Conservation (phyloP, 2,888 invertebrate genomes). For the Lypha dubia region DNA sequence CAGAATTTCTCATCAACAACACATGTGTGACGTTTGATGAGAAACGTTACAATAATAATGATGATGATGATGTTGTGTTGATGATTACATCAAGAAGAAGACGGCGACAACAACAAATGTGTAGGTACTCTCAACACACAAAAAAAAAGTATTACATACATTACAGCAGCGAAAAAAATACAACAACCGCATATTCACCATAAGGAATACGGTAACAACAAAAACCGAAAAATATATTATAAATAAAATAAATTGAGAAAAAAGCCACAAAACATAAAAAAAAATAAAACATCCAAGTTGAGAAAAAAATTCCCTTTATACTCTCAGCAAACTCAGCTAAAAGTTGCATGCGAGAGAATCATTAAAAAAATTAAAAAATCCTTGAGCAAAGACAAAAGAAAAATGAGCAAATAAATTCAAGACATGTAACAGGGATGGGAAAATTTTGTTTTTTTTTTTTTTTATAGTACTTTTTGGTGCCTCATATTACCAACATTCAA, state of each 20-base stretch:
- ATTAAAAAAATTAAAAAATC: conserved; percentile 48
- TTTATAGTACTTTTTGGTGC: too few relatives aligned
- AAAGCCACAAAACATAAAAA: conserved; percentile 32
- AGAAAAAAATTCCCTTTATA: conserved; percentile 48
- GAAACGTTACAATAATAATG: conserved; percentile 61
- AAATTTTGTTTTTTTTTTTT: conserved; percentile 2
- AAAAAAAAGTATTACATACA: conserved; percentile 1
- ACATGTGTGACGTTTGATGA: conserved; percentile 67
- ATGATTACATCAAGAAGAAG: conserved; percentile 25
- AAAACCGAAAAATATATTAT: conserved; percentile 45
- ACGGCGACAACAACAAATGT: conserved; percentile 24
- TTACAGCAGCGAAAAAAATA: conserved; percentile 2
- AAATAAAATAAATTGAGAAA: conserved; percentile 56
- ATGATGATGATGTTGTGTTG: conserved; percentile 51
- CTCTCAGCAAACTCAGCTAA: conserved; percentile 61
- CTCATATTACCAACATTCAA: too few relatives aligned
- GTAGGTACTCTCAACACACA: neutral
- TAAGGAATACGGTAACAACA: conserved; percentile 37
- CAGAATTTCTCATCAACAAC: conserved; percentile 53
- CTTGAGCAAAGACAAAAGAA: conserved; percentile 48
- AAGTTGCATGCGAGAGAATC: conserved; percentile 61
- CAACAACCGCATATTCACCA: conserved; percentile 22
- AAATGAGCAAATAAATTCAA: conserved; percentile 59
- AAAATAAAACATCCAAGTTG: conserved; percentile 32
- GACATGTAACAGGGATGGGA: conserved; percentile 39